phyloP scores from a whole-genome alignment of 2,888 invertebrate genomes.

The Gerris lacustris region DNA sequence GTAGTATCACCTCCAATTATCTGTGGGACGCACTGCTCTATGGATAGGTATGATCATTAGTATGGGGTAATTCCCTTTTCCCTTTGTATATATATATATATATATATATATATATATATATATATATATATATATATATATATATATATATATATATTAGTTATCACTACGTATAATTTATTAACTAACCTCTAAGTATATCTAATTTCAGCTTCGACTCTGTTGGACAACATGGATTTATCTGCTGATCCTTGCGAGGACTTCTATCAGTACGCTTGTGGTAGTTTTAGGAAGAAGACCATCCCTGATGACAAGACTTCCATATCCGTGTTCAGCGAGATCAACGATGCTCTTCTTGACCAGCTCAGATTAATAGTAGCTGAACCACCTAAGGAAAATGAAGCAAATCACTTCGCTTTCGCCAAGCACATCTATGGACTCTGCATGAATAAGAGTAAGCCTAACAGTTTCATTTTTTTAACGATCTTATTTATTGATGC shows the following conservation, averaged over 20 bases:
- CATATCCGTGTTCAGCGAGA: conserved; percentile 61
- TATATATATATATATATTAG: too few relatives aligned
- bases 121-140: too few relatives aligned
- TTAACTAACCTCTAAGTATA: too few relatives aligned
- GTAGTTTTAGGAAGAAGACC: conserved; percentile 56
- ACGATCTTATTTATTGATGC: too few relatives aligned
- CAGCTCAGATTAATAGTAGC: conserved; percentile 59
- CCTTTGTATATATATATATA: too few relatives aligned
- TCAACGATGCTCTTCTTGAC: conserved; percentile 60
- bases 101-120: too few relatives aligned
- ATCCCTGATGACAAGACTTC: conserved; percentile 74
- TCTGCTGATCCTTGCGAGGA: conserved; percentile 66
- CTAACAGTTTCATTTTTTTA: neutral
- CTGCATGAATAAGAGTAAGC: conserved; percentile 79
- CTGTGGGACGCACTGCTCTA: too few relatives aligned
- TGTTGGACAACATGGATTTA: conserved; percentile 58
- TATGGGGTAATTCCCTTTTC: too few relatives aligned
- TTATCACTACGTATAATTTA: too few relatives aligned
- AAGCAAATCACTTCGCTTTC: conserved; percentile 58
- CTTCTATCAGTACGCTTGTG: conserved; percentile 69
- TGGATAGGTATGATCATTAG: too few relatives aligned
- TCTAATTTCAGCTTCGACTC: conserved; percentile 47
- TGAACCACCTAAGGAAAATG: conserved; percentile 46
- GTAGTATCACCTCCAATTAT: too few relatives aligned
- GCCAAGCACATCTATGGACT: conserved; percentile 72